A percentile compares a stretch with the other conserved stretches of the same genome.
Evolutionary conservation across 2,797 vertebrate species (phyloP).

Genomic region (Hydrophis major): DNA sequence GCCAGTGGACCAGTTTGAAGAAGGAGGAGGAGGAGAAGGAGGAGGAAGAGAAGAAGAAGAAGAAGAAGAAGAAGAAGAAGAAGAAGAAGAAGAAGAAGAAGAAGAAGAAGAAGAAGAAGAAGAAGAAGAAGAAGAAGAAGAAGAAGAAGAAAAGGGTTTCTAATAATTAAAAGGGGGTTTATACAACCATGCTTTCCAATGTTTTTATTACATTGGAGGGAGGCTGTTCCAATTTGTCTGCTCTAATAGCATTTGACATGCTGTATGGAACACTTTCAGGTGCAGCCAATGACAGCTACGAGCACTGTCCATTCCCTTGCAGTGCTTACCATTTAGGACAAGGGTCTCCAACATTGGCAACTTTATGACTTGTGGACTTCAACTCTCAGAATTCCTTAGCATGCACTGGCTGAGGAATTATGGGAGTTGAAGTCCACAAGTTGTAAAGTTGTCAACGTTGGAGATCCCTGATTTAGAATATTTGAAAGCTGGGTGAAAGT

Average conservation of each 20-base stretch:
- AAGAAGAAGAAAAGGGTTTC: neutral
- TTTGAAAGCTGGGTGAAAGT: neutral
- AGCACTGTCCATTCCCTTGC: neutral
- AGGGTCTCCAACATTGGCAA: too few relatives aligned
- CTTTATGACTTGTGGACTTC: too few relatives aligned
- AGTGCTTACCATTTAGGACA: neutral
- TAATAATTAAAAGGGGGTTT: neutral
- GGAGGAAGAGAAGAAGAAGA: too few relatives aligned
- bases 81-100: fast-evolving
- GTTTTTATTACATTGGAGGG: neutral
- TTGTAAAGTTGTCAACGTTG: too few relatives aligned
- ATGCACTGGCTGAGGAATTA: too few relatives aligned
- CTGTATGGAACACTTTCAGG: neutral
- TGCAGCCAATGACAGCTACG: neutral
- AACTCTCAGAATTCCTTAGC: too few relatives aligned
- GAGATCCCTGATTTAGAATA: neutral
- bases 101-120: neutral
- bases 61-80: too few relatives aligned
- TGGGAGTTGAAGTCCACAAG: too few relatives aligned
- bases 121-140: neutral
- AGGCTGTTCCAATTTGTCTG: neutral
- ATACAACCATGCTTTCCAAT: neutral
- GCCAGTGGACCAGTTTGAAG: neutral
- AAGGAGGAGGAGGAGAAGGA: too few relatives aligned
- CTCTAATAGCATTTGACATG: neutral